phyloP scores from a whole-genome alignment of 2,797 vertebrate genomes.

The Spinus pinus region DNA sequence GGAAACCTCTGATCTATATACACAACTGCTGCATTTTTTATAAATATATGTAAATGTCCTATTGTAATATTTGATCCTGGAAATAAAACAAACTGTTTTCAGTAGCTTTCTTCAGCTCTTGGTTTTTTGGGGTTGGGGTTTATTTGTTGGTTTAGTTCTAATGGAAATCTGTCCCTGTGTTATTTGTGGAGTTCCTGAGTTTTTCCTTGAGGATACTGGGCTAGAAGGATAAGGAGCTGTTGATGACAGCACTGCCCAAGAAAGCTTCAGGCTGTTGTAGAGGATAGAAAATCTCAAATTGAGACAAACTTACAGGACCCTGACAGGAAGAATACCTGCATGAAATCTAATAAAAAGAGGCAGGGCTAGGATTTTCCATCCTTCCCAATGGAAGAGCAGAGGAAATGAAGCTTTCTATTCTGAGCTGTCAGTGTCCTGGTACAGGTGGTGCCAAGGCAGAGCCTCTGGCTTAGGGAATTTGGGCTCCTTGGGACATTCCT shows the following conservation, averaged over 20 bases:
- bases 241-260: not conserved
- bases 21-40: slow-evolving; percentile 82
- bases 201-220: not conserved
- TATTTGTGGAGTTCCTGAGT: not conserved
- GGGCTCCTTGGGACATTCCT: not conserved
- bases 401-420: not conserved
- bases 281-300: not conserved
- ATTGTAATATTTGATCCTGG: slow-evolving; percentile 83
- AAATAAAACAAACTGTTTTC: slow-evolving; percentile 80
- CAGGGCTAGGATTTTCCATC: not conserved
- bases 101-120: slow-evolving; percentile 52
- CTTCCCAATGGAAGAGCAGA: not conserved
- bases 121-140: not conserved
- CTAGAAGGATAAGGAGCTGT: not conserved
- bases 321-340: not conserved
- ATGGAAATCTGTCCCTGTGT: not conserved
- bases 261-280: not conserved
- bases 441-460: not conserved
- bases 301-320: not conserved
- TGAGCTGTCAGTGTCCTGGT: not conserved
- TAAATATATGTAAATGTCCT: slow-evolving; percentile 84
- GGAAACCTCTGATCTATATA: slow-evolving; percentile 80
- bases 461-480: not conserved
- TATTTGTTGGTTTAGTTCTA: not conserved
- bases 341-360: not conserved